Percentiles rank a stretch among this genome's conserved stretches.
phyloP scores from a whole-genome alignment of 2,113 vertebrate genomes.

The Clupea harengus region DNA sequence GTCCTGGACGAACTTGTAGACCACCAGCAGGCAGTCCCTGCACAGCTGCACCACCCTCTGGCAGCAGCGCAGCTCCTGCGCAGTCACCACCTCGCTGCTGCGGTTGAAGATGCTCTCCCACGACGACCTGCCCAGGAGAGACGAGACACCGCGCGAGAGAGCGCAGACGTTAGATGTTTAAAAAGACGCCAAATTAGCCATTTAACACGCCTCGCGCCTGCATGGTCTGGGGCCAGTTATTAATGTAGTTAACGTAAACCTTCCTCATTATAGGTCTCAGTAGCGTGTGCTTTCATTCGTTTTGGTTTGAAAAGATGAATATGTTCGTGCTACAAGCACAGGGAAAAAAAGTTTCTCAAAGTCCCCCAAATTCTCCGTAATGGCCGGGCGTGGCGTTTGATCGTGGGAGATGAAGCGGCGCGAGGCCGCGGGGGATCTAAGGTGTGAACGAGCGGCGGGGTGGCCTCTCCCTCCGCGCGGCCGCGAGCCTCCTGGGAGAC shows the following conservation, averaged over 20 bases:
- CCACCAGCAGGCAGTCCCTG: conserved; percentile 90
- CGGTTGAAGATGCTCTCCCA: conserved; percentile 93
- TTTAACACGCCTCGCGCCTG: not conserved
- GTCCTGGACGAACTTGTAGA: conserved; percentile 91
- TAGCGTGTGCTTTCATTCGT: not conserved
- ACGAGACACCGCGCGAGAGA: not conserved
- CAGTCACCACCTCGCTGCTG: conserved; percentile 83
- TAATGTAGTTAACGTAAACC: not conserved
- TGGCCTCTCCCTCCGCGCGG: conserved; percentile 51
- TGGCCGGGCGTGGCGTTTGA: not conserved
- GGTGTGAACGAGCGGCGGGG: conserved; percentile 39
- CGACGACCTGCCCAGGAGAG: conserved; percentile 73
- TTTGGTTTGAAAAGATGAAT: not conserved
- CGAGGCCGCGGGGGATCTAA: not conserved
- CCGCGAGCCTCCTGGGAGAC: conserved; percentile 53
- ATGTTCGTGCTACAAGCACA: not conserved
- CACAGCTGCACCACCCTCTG: conserved; percentile 92
- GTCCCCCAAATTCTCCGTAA: not conserved
- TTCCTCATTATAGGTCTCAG: not conserved
- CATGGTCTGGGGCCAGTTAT: not conserved
- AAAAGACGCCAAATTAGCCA: not conserved
- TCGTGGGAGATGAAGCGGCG: not conserved
- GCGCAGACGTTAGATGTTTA: not conserved
- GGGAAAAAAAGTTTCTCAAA: not conserved
- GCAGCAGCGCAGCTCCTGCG: conserved; percentile 89